Evolutionary conservation across 2,888 invertebrate species (phyloP).

Genomic region (Halictus quadricinctus): DNA sequence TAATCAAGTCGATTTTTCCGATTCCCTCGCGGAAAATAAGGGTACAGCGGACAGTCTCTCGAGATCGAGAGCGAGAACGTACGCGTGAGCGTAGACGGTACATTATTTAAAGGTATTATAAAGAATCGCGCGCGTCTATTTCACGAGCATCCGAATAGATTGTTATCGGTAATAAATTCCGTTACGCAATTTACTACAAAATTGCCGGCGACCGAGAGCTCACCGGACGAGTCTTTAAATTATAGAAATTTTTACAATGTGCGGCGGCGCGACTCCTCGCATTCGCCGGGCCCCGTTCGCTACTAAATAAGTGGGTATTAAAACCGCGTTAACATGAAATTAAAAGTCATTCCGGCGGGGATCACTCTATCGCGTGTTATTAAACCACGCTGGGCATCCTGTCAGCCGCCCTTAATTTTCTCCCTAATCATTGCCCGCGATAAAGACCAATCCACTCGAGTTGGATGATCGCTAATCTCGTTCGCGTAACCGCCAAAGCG

Average conservation of each 20-base stretch:
- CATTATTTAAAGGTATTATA: slow-evolving; percentile 36
- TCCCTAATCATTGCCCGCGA: not conserved
- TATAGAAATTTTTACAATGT: not conserved
- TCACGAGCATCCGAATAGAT: not conserved
- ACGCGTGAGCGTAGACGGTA: slow-evolving; percentile 8
- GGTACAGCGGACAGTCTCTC: not conserved
- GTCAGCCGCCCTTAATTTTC: slow-evolving; percentile 13
- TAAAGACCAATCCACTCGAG: slow-evolving; percentile 14
- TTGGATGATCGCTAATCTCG: slow-evolving; percentile 43
- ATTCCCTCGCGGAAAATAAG: slow-evolving; percentile 30
- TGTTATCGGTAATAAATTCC: slow-evolving; percentile 21
- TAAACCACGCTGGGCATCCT: not conserved
- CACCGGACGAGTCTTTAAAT: slow-evolving; percentile 13
- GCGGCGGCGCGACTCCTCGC: not conserved
- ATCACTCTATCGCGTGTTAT: slow-evolving; percentile 15
- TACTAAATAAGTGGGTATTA: slow-evolving; percentile 26
- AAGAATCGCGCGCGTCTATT: slow-evolving; percentile 27
- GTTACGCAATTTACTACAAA: slow-evolving; percentile 36
- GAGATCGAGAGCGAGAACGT: slow-evolving; percentile 6
- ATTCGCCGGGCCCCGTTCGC: not conserved
- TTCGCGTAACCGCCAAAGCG: slow-evolving; percentile 43
- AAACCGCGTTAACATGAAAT: slow-evolving; percentile 35
- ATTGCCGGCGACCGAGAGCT: slow-evolving; percentile 20
- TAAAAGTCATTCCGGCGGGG: slow-evolving; percentile 19
- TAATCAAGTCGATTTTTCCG: not conserved